These are phyloP conservation scores for Caracal caracal DNA, from an alignment of 2,113 vertebrate species.

Conservation along the genomic window DNA sequence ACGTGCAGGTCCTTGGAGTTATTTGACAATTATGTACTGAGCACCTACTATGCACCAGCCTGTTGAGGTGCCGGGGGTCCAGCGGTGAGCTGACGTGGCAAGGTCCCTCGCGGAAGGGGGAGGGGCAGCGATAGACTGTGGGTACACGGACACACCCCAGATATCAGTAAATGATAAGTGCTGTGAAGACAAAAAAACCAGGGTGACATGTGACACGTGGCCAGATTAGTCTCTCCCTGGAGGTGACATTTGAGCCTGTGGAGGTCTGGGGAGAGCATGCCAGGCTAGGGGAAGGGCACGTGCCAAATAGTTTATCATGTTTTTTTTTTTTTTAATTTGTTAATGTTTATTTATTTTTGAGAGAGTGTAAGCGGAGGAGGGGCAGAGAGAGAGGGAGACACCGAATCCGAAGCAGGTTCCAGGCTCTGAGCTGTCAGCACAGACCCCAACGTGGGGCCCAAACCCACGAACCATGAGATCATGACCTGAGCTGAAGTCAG, in stretches of 20 bases:
- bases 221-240: neutral
- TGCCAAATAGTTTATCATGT: accelerated
- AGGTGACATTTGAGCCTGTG: neutral
- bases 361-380: too few species aligned
- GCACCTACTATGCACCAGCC: neutral
- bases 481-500: too few species aligned
- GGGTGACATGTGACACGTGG: neutral
- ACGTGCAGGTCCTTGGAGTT: neutral
- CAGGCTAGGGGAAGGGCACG: neutral
- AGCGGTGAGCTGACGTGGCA: accelerated
- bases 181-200: neutral
- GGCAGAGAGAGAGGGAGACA: too few species aligned
- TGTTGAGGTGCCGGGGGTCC: neutral
- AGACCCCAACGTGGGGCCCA: too few species aligned
- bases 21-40: neutral
- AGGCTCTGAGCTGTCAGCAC: too few species aligned
- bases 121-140: neutral
- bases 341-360: too few species aligned
- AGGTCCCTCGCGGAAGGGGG: neutral
- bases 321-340: neutral
- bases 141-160: neutral
- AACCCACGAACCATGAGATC: too few species aligned
- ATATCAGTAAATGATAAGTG: neutral
- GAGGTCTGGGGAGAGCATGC: neutral
- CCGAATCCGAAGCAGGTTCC: too few species aligned